Conservation (phyloP, 2,888 invertebrate species). For the Eupeodes latifasciatus region DNA sequence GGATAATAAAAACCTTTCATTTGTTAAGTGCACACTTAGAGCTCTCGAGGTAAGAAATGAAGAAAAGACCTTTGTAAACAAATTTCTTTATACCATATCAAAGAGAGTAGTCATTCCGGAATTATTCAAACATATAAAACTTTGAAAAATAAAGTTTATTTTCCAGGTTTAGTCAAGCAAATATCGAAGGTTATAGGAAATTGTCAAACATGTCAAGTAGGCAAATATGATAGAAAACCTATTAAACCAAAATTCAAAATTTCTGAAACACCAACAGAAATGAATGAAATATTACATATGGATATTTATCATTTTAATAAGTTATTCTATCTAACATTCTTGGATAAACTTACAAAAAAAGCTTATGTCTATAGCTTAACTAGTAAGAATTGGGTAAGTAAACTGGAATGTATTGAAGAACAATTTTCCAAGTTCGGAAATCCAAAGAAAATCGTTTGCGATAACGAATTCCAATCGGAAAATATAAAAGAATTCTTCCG, state of each 20-base stretch:
- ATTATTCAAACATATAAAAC: constrained; percentile 22
- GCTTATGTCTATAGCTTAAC: constrained; percentile 22
- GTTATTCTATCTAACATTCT: neutral
- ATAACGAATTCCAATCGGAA: constrained; percentile 35
- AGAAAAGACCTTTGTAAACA: constrained; percentile 38
- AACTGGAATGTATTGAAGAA: constrained; percentile 25
- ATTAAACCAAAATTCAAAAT: constrained; percentile 35
- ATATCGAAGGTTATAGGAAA: constrained; percentile 27
- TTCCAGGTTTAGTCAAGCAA: constrained; percentile 4
- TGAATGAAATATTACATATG: constrained; percentile 33
- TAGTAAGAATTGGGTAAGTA: constrained; percentile 9
- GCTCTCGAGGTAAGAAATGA: constrained; percentile 21
- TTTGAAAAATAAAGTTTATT: constrained; percentile 26
- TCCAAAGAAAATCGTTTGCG: constrained; percentile 6
- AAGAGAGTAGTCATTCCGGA: constrained; percentile 21
- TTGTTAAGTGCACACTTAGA: constrained; percentile 37
- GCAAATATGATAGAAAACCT: constrained; percentile 40
- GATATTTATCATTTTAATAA: constrained; percentile 34
- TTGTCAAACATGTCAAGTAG: constrained; percentile 11
- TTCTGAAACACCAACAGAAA: constrained; percentile 24
- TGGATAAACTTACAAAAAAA: constrained; percentile 36
- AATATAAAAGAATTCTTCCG: constrained; percentile 25
- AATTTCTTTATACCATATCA: constrained; percentile 33
- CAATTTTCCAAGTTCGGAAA: constrained; percentile 38
- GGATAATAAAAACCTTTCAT: neutral